These are phyloP conservation scores for Stictonetta naevosa DNA, from an alignment of 2,113 vertebrate genomes.

Conservation along the genomic window DNA sequence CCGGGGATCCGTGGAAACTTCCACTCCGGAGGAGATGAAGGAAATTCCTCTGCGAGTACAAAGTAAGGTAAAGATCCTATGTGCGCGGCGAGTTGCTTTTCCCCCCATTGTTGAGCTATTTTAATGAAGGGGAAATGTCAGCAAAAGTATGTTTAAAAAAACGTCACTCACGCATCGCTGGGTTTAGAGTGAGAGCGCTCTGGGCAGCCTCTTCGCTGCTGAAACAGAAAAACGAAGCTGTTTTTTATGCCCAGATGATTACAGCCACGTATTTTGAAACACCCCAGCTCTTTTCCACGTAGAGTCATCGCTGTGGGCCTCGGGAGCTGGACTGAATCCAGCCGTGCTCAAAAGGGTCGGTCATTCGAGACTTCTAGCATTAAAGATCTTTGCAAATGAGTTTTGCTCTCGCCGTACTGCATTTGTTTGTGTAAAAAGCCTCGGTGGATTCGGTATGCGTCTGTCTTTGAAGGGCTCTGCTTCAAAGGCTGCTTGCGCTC, in stretches of 20 bases:
- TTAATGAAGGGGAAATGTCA: conserved; percentile 42
- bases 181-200: not conserved
- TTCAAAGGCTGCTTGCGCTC: conserved; percentile 13
- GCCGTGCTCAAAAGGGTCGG: not conserved
- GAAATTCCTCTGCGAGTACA: conserved; percentile 2
- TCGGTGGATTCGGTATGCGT: conserved; percentile 8
- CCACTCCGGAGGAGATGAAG: conserved; percentile 2
- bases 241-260: conserved; percentile 8
- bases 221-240: not conserved
- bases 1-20: not conserved
- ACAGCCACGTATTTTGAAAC: not conserved
- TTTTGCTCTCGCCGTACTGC: conserved; percentile 26
- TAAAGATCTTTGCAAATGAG: conserved; percentile 45
- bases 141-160: not conserved
- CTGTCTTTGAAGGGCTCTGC: conserved; percentile 25
- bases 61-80: conserved; percentile 35
- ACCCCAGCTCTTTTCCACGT: not conserved
- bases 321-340: not conserved
- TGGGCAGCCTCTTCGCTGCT: not conserved
- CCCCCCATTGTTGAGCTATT: conserved; percentile 16
- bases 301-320: not conserved
- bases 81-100: not conserved
- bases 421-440: conserved; percentile 47
- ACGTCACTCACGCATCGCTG: not conserved
- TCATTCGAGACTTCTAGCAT: not conserved